Evolutionary conservation across 1,140 invertebrate genomes (phyloP).

Genomic region (Hormaphis cornu): DNA sequence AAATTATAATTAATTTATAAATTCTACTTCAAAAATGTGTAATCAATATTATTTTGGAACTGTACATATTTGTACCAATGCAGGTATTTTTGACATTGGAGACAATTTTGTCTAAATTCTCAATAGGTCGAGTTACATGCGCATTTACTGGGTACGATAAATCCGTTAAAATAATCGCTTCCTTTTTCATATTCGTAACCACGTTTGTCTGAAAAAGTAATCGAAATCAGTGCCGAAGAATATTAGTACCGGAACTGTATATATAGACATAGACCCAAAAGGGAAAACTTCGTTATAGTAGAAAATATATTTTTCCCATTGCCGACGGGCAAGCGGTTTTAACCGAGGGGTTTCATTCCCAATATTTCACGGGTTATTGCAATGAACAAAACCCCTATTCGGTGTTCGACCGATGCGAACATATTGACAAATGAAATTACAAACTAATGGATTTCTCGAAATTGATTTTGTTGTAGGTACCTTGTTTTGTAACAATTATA

Average conservation of each 20-base stretch:
- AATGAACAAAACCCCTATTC: slow-evolving; percentile 24
- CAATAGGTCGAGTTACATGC: slow-evolving; percentile 35
- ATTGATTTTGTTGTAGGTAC: slow-evolving; percentile 23
- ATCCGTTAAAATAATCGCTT: background rate
- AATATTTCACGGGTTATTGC: slow-evolving; percentile 30
- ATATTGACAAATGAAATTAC: slow-evolving; percentile 32
- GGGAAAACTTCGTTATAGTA: slow-evolving; percentile 19
- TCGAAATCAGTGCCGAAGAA: background rate
- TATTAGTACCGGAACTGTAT: background rate
- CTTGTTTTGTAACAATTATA: slow-evolving; percentile 17
- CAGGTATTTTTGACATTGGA: too few relatives aligned
- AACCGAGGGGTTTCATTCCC: background rate
- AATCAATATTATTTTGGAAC: too few relatives aligned
- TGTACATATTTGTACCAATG: too few relatives aligned
- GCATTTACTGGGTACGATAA: slow-evolving; percentile 34
- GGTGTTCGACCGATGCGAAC: slow-evolving; percentile 16
- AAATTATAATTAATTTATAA: too few relatives aligned
- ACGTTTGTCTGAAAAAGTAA: background rate
- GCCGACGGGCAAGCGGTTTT: slow-evolving; percentile 5
- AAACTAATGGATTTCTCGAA: slow-evolving; percentile 23
- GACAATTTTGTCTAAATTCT: background rate
- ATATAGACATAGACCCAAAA: slow-evolving; percentile 2
- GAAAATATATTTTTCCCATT: slow-evolving; percentile 7
- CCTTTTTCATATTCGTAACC: slow-evolving; percentile 3
- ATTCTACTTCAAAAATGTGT: too few relatives aligned